phyloP scores from a whole-genome alignment of 2,888 invertebrate genomes.

The Parelbella ahira region DNA sequence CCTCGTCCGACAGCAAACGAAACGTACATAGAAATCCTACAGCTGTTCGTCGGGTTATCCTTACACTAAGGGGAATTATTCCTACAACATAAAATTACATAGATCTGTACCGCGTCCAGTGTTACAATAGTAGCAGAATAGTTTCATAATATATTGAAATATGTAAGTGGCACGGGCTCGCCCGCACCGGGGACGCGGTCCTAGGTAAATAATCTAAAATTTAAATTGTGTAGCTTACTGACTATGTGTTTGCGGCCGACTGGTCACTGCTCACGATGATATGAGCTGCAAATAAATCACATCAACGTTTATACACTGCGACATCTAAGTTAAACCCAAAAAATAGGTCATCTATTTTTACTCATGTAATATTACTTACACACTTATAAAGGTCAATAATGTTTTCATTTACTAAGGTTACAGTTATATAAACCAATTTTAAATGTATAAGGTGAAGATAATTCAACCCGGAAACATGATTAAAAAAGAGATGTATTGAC shows the following conservation, averaged over 20 bases:
- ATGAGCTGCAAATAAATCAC: constrained; percentile 68
- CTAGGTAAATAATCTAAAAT: constrained; percentile 54
- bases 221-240: constrained; percentile 68
- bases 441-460: too few relatives aligned
- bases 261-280: constrained; percentile 78
- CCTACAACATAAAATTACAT: constrained; percentile 69
- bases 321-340: too few relatives aligned
- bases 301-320: too few relatives aligned
- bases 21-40: constrained; percentile 50
- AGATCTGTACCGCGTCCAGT: constrained; percentile 42
- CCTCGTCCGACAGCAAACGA: constrained; percentile 38
- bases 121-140: constrained; percentile 17
- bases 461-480: too few relatives aligned
- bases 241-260: constrained; percentile 69
- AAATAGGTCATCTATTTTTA: too few relatives aligned
- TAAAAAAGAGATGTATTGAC: too few relatives aligned
- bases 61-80: constrained; percentile 68
- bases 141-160: constrained; percentile 13
- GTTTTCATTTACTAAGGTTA: too few relatives aligned
- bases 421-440: too few relatives aligned
- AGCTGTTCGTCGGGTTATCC: constrained; percentile 61
- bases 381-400: too few relatives aligned
- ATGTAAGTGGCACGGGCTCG: neutral
- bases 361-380: too few relatives aligned
- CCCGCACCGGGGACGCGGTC: constrained; percentile 34